phyloP scores from a whole-genome alignment of 2,888 invertebrate genomes.

The Aphidoletes aphidimyza region DNA sequence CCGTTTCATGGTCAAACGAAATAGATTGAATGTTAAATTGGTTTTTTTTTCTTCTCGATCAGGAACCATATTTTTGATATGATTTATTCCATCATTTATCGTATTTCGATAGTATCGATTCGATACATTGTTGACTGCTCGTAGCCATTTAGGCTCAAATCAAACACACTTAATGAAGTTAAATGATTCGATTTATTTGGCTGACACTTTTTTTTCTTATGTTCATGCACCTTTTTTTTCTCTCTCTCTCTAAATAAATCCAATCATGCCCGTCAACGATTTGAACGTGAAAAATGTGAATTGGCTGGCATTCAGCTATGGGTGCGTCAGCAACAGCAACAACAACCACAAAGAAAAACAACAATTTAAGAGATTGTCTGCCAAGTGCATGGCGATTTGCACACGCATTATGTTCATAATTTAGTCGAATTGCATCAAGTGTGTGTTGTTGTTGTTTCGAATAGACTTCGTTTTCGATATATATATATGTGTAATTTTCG shows the following conservation, averaged over 20 bases:
- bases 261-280: not conserved
- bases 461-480: too few relatives aligned
- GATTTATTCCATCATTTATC: too few relatives aligned
- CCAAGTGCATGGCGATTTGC: not conserved
- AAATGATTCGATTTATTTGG: not conserved
- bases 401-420: not conserved
- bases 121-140: not conserved
- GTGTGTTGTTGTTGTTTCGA: too few relatives aligned
- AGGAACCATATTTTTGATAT: too few relatives aligned
- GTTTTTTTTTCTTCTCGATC: too few relatives aligned
- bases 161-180: conserved; percentile 1
- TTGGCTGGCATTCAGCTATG: not conserved
- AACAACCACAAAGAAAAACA: too few relatives aligned
- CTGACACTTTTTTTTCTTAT: not conserved
- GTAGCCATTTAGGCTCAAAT: not conserved
- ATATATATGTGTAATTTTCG: not conserved
- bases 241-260: too few relatives aligned
- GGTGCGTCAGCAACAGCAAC: not conserved
- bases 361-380: not conserved
- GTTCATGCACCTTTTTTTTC: too few relatives aligned
- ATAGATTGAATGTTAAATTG: too few relatives aligned
- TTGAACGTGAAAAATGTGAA: not conserved
- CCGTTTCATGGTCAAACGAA: too few relatives aligned
- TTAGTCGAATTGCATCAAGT: not conserved
- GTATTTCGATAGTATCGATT: too few relatives aligned